phyloP scores from a whole-genome alignment of 2,888 invertebrate species.

The Asteroscopus sphinx region DNA sequence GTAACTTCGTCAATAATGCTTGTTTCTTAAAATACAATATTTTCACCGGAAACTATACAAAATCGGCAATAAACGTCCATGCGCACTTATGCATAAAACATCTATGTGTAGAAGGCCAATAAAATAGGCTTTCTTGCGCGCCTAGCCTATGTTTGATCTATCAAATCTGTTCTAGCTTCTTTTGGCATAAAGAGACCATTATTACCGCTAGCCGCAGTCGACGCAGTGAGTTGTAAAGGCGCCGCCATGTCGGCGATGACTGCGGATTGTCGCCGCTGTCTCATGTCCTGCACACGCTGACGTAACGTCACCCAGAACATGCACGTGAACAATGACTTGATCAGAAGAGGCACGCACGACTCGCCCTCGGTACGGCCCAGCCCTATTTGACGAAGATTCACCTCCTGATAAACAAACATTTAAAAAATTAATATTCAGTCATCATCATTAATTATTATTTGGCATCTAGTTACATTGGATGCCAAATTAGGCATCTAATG shows the following conservation, averaged over 20 bases:
- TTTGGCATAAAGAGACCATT: not conserved
- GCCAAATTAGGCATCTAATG: no score
- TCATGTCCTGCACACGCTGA: slow-evolving; percentile 95
- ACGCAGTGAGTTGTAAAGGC: slow-evolving; percentile 94
- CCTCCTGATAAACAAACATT: slow-evolving; percentile 81
- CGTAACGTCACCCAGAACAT: slow-evolving; percentile 99
- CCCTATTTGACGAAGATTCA: slow-evolving; percentile 95
- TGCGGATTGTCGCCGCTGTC: slow-evolving; percentile 91
- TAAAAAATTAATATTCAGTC: not conserved
- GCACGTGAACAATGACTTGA: slow-evolving; percentile 95
- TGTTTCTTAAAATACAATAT: not conserved
- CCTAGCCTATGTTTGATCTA: no score
- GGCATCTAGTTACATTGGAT: no score
- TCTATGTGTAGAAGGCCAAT: no score
- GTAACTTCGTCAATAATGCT: not conserved
- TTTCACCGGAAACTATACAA: no score
- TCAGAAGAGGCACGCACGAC: slow-evolving; percentile 93
- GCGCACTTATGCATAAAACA: no score
- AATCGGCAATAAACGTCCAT: no score
- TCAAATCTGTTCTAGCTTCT: not conserved
- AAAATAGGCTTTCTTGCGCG: no score
- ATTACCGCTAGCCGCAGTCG: slow-evolving; percentile 91
- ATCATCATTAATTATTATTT: not conserved
- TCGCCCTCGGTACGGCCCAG: slow-evolving; percentile 91
- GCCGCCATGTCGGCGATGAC: slow-evolving; percentile 94